Percentiles rank a stretch among this genome's conserved stretches.
Conservation (phyloP, 2,888 invertebrate species). For the Nomada lathburiana region DNA sequence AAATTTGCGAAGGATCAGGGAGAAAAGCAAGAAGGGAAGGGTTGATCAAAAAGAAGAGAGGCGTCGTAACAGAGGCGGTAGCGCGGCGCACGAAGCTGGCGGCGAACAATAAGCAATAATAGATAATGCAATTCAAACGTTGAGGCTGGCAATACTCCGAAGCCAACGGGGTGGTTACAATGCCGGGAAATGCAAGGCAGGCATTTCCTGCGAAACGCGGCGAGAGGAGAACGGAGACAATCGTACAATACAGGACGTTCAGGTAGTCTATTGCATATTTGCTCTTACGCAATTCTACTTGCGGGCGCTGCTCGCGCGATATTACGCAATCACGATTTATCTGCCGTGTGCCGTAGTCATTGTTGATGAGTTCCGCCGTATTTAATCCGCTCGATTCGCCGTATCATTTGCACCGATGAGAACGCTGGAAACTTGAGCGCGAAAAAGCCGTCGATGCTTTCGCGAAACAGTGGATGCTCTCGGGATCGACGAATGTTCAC, state of each 20-base stretch:
- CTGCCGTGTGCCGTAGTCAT: conserved; percentile 53
- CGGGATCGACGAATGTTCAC: background rate
- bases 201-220: conserved; percentile 79
- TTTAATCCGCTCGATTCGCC: conserved; percentile 67
- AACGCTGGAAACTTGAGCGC: conserved; percentile 29
- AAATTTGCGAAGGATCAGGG: background rate
- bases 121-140: conserved; percentile 83
- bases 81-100: conserved; percentile 70
- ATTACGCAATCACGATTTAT: conserved; percentile 79
- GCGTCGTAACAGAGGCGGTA: conserved; percentile 51
- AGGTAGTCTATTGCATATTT: conserved; percentile 80
- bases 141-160: conserved; percentile 80
- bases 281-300: conserved; percentile 79
- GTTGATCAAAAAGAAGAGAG: conserved; percentile 45
- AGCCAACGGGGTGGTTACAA: conserved; percentile 76
- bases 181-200: conserved; percentile 81
- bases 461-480: background rate
- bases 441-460: conserved; percentile 28
- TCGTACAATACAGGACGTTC: conserved; percentile 76
- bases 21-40: conserved; percentile 12
- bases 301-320: conserved; percentile 69
- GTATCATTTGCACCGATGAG: conserved; percentile 57
- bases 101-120: conserved; percentile 83
- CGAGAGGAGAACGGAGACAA: conserved; percentile 74
- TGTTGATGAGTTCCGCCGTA: conserved; percentile 58